A percentile compares a stretch with the other conserved stretches of the same genome.
phyloP scores from a whole-genome alignment of 2,888 invertebrate genomes.

The Axea sp. region DNA sequence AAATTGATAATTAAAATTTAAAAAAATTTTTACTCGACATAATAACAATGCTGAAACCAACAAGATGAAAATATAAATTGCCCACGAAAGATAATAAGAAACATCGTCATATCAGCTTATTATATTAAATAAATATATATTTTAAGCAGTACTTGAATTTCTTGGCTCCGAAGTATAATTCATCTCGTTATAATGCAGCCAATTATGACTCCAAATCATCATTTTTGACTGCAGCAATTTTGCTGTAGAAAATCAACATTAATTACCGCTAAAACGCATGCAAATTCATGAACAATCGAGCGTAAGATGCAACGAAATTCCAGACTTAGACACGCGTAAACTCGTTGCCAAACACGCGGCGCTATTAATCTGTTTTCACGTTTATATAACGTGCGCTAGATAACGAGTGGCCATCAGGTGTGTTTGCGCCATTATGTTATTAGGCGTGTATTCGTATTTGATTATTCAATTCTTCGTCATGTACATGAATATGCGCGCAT shows the following conservation, averaged over 20 bases:
- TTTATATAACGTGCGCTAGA: slow-evolving; percentile 53
- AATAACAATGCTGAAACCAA: too few relatives aligned
- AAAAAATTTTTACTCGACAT: too few relatives aligned
- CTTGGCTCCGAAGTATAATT: too few relatives aligned
- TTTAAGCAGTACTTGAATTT: too few relatives aligned
- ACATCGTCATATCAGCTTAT: too few relatives aligned
- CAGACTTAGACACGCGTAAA: slow-evolving; percentile 5
- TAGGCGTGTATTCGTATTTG: slow-evolving; percentile 57
- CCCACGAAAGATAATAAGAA: too few relatives aligned
- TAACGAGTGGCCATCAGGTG: slow-evolving; percentile 62
- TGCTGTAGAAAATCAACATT: slow-evolving; percentile 49
- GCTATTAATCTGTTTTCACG: slow-evolving; percentile 61
- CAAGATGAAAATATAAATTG: too few relatives aligned
- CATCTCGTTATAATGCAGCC: too few relatives aligned
- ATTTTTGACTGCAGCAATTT: slow-evolving; percentile 5
- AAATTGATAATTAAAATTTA: too few relatives aligned
- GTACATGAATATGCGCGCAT: slow-evolving; percentile 49
- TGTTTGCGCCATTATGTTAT: slow-evolving; percentile 63
- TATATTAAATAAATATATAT: too few relatives aligned
- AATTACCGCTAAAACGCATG: slow-evolving; percentile 32
- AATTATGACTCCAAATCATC: too few relatives aligned
- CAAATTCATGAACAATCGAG: slow-evolving; percentile 42
- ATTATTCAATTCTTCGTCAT: slow-evolving; percentile 56
- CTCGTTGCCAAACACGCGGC: slow-evolving; percentile 27
- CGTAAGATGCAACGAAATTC: slow-evolving; percentile 32